Evolutionary conservation across 1,140 invertebrate genomes (phyloP).

Genomic region (Teleopsis dalmanni): DNA sequence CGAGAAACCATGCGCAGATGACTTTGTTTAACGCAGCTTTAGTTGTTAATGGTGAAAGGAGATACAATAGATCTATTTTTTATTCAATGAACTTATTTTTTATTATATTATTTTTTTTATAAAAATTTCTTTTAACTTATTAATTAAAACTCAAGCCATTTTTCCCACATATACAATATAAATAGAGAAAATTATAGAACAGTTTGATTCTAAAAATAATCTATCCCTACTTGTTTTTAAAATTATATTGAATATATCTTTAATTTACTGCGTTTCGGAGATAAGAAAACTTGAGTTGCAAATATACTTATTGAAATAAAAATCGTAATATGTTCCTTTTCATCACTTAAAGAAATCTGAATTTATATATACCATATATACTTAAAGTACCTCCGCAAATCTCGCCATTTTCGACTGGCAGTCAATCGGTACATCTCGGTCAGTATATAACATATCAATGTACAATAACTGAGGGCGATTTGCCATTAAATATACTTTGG

Average conservation of each 20-base stretch:
- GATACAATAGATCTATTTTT: constrained; percentile 3
- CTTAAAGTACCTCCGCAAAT: constrained; percentile 56
- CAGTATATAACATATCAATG: constrained; percentile 56
- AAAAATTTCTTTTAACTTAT: not conserved
- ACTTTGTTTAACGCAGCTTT: constrained; percentile 60
- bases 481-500: constrained; percentile 73
- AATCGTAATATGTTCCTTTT: too few species aligned
- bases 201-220: too few species aligned
- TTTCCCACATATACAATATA: too few species aligned
- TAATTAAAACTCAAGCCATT: too few species aligned
- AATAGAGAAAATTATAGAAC: too few species aligned
- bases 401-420: constrained; percentile 55
- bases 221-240: too few species aligned
- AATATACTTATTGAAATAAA: too few species aligned
- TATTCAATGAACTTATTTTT: not conserved
- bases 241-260: too few species aligned
- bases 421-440: constrained; percentile 53
- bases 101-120: constrained; percentile 9
- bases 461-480: constrained; percentile 66
- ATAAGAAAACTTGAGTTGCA: too few species aligned
- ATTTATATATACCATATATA: not conserved
- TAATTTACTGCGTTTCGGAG: too few species aligned
- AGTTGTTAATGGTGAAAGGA: constrained; percentile 64
- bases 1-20: constrained; percentile 64
- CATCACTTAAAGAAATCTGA: too few species aligned